Percentiles rank a stretch among this genome's conserved stretches.
Conservation (phyloP, 92 coral and sea anemone species). For the Anthopleura xanthogrammica region DNA sequence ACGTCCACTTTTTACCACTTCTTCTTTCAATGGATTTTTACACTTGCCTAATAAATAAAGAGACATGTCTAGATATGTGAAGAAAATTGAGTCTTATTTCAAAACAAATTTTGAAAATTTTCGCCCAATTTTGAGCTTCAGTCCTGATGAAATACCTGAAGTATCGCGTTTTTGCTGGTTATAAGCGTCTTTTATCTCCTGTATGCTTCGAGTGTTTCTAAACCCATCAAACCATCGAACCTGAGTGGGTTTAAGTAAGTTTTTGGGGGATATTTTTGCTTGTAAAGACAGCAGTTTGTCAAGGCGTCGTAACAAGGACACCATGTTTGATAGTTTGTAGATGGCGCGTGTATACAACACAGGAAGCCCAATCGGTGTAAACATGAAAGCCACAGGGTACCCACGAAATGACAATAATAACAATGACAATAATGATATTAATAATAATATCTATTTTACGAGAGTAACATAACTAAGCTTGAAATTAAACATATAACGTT, state of each 20-base stretch:
- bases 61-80: too few relatives aligned
- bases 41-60: too few relatives aligned
- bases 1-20: too few relatives aligned
- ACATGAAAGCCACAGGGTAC: not conserved
- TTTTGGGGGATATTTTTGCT: slow-evolving; percentile 11
- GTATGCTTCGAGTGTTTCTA: slow-evolving; percentile 26
- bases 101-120: too few relatives aligned
- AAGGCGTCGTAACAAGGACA: slow-evolving; percentile 26
- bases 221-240: not conserved
- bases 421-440: too few relatives aligned
- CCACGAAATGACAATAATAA: not conserved
- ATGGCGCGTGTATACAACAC: slow-evolving; percentile 33
- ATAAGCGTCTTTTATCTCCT: slow-evolving; percentile 27
- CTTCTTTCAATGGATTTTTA: too few relatives aligned
- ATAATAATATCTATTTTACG: too few relatives aligned
- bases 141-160: slow-evolving; percentile 15
- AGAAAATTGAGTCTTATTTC: too few relatives aligned
- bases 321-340: slow-evolving; percentile 22
- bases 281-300: slow-evolving; percentile 15
- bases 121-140: not conserved
- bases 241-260: not conserved
- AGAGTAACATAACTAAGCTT: too few relatives aligned
- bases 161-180: slow-evolving; percentile 6
- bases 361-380: slow-evolving; percentile 22
- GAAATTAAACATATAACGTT: too few relatives aligned